Conservation (phyloP, 2,113 vertebrate genomes). For the Numenius arquata region DNA sequence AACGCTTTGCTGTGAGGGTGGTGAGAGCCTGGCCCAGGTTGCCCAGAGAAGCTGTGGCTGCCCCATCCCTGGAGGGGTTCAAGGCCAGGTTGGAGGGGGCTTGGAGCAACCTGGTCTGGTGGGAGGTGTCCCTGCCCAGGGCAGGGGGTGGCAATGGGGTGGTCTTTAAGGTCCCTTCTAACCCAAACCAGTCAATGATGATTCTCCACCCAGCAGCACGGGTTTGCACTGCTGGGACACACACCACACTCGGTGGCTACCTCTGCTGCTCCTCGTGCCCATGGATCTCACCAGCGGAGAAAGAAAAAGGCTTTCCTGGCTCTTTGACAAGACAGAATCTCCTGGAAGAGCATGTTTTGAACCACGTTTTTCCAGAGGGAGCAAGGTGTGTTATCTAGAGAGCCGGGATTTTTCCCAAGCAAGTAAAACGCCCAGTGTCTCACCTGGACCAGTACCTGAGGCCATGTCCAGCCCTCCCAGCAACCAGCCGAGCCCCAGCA, state of each 20-base stretch:
- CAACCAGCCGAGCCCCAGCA: background rate
- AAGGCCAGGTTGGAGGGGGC: too few relatives aligned
- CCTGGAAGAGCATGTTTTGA: background rate
- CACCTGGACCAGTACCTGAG: background rate
- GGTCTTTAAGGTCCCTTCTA: too few relatives aligned
- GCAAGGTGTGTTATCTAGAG: accelerated
- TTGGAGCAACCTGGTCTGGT: too few relatives aligned
- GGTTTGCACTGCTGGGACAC: background rate
- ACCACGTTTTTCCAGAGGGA: background rate
- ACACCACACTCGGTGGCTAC: accelerated
- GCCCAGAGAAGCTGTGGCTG: too few relatives aligned
- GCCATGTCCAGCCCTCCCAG: background rate
- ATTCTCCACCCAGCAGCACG: background rate
- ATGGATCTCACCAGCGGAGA: accelerated
- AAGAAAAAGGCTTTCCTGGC: background rate
- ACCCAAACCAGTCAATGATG: too few relatives aligned
- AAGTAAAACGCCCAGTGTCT: background rate
- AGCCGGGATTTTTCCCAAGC: background rate
- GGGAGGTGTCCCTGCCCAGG: too few relatives aligned
- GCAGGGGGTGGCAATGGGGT: too few relatives aligned
- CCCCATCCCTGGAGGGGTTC: too few relatives aligned
- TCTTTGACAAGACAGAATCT: background rate
- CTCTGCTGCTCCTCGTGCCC: background rate
- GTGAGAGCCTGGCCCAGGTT: too few relatives aligned
- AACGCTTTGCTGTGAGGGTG: too few relatives aligned